These are phyloP conservation scores for Poeciliopsis occidentalis DNA, from an alignment of 2,113 vertebrate species.

Conservation along the genomic window DNA sequence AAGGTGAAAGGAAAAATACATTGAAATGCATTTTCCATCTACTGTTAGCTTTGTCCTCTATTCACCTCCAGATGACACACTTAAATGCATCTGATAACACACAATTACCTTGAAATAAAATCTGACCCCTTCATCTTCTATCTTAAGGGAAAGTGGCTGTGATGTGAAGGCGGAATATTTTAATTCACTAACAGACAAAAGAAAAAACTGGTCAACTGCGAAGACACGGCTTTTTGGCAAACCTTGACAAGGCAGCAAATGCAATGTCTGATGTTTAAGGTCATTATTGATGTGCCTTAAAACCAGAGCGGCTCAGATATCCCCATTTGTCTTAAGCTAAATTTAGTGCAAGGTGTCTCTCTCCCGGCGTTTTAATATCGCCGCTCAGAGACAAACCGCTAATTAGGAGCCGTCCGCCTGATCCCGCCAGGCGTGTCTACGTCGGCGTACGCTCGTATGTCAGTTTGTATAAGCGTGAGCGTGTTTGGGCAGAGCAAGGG, in stretches of 20 bases:
- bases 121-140: slow-evolving; percentile 6
- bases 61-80: slow-evolving; percentile 36
- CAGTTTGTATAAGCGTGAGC: not conserved
- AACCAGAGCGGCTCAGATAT: slow-evolving; percentile 33
- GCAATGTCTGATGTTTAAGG: slow-evolving; percentile 4
- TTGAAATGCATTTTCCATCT: slow-evolving; percentile 32
- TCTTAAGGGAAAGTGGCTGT: not conserved
- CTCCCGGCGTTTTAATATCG: slow-evolving; percentile 38
- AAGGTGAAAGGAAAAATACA: not conserved
- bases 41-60: slow-evolving; percentile 38
- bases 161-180: slow-evolving; percentile 21
- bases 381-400: slow-evolving; percentile 41
- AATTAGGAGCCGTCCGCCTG: slow-evolving; percentile 48
- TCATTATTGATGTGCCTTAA: slow-evolving; percentile 24
- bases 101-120: slow-evolving; percentile 25
- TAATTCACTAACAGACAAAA: slow-evolving; percentile 34
- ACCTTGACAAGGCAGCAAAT: slow-evolving; percentile 10
- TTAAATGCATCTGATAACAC: slow-evolving; percentile 41
- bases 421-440: slow-evolving; percentile 12
- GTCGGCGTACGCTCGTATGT: not conserved
- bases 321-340: slow-evolving; percentile 54
- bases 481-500: slow-evolving; percentile 30
- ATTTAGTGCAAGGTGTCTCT: slow-evolving; percentile 58
- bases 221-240: slow-evolving; percentile 13
- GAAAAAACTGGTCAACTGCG: slow-evolving; percentile 38